Conservation (phyloP, 2,797 vertebrate genomes). For the Argyrosomus regius region DNA sequence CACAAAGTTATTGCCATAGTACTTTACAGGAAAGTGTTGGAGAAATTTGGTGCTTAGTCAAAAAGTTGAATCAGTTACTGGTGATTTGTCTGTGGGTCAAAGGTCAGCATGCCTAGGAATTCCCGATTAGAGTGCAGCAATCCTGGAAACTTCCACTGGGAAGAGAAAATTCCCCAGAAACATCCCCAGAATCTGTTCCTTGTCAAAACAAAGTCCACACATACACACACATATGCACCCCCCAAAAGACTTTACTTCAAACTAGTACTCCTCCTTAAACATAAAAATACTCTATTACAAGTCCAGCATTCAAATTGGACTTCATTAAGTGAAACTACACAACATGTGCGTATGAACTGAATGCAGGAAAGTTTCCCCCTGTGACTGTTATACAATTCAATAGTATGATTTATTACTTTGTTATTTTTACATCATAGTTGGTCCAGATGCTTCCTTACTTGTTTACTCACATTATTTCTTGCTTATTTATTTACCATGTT, state of each 20-base stretch:
- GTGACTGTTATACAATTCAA: not conserved
- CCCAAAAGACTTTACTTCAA: not conserved
- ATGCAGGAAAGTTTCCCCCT: not conserved
- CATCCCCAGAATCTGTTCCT: constrained; percentile 33
- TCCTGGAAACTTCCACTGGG: constrained; percentile 37
- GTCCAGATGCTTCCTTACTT: too few relatives aligned
- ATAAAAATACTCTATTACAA: not conserved
- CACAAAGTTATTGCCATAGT: not conserved
- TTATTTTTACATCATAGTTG: not conserved
- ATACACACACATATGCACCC: not conserved
- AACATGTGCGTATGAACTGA: not conserved
- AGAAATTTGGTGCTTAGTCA: constrained; percentile 5
- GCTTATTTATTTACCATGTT: not conserved
- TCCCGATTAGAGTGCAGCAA: constrained; percentile 23
- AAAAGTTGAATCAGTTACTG: constrained; percentile 12
- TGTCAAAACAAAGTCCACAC: constrained; percentile 40
- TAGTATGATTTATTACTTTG: not conserved
- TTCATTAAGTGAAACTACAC: not conserved
- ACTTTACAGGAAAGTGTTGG: not conserved
- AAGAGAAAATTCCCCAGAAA: constrained; percentile 23
- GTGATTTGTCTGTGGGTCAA: constrained; percentile 26
- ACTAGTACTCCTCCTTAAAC: not conserved
- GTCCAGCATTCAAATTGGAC: not conserved
- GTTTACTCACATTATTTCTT: not conserved
- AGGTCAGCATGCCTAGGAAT: constrained; percentile 46